phyloP scores from a whole-genome alignment of 2,888 invertebrate species.

The Leptopilina syphax region DNA sequence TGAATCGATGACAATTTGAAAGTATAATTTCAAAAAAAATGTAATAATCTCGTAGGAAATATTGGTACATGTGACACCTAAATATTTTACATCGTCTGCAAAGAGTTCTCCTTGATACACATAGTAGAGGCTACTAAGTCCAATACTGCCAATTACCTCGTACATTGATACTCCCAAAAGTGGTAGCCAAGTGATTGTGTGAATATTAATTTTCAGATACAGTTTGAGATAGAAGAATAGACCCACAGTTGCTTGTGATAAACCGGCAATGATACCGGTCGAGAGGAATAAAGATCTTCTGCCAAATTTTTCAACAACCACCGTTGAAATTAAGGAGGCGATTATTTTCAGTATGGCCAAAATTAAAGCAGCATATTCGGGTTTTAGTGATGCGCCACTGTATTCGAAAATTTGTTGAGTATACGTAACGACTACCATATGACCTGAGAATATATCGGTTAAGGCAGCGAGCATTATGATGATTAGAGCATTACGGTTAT shows the following conservation, averaged over 20 bases:
- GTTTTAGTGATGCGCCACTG: slow-evolving; percentile 77
- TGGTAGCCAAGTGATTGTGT: slow-evolving; percentile 79
- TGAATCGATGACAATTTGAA: slow-evolving; percentile 79
- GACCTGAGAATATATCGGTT: slow-evolving; percentile 81
- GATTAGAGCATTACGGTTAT: slow-evolving; percentile 80
- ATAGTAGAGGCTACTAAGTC: slow-evolving; percentile 82
- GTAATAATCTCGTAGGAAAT: slow-evolving; percentile 81
- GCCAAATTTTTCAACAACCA: slow-evolving; percentile 81
- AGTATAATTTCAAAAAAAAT: slow-evolving; percentile 80
- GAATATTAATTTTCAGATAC: slow-evolving; percentile 76
- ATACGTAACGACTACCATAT: slow-evolving; percentile 80
- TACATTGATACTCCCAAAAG: slow-evolving; percentile 80
- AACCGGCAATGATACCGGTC: slow-evolving; percentile 79
- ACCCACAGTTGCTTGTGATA: slow-evolving; percentile 79
- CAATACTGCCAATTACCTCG: slow-evolving; percentile 82
- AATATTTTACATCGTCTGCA: slow-evolving; percentile 81
- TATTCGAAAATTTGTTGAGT: slow-evolving; percentile 82
- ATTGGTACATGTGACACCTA: slow-evolving; percentile 82
- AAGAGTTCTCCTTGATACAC: slow-evolving; percentile 83
- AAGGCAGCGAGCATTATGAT: slow-evolving; percentile 81
- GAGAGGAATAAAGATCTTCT: slow-evolving; percentile 80
- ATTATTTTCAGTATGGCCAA: slow-evolving; percentile 79
- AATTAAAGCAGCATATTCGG: slow-evolving; percentile 79
- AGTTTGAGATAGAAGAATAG: slow-evolving; percentile 80
- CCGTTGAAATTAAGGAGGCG: slow-evolving; percentile 80